Evolutionary conservation across 2,888 invertebrate species (phyloP).

Genomic region (Limulus polyphemus): DNA sequence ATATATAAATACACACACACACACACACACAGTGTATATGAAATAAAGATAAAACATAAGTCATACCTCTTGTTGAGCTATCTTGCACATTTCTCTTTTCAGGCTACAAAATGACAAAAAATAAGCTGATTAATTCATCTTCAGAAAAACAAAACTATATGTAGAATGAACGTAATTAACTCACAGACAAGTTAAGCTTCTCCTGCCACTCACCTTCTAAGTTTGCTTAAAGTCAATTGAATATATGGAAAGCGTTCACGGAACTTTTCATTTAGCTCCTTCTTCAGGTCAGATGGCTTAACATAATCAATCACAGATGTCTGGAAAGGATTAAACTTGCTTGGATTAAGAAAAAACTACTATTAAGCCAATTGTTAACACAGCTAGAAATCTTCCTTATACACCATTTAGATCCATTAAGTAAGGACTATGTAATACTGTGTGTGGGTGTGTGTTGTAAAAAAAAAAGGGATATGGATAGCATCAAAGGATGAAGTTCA

Average conservation of each 20-base stretch:
- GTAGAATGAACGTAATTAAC: conserved; percentile 1
- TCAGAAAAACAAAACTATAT: neutral
- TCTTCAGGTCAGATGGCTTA: conserved; percentile 85
- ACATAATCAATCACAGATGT: conserved; percentile 95
- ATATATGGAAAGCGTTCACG: conserved; percentile 87
- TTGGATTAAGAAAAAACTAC: conserved; percentile 7
- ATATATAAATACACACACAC: too few species aligned
- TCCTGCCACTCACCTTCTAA: conserved; percentile 58
- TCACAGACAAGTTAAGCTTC: neutral
- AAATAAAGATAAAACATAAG: neutral
- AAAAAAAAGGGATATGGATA: too few species aligned
- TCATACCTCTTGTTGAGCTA: conserved; percentile 54
- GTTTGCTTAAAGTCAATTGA: conserved; percentile 85
- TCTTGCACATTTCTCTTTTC: conserved; percentile 89
- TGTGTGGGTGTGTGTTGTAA: too few species aligned
- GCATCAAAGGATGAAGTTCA: too few species aligned
- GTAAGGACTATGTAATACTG: too few species aligned
- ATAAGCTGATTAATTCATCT: neutral
- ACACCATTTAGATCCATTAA: too few species aligned
- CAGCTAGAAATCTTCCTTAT: too few species aligned
- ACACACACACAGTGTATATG: too few species aligned
- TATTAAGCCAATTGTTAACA: conserved; percentile 2
- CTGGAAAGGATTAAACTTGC: conserved; percentile 35
- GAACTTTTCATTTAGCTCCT: conserved; percentile 94
- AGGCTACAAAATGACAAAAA: conserved; percentile 44